Percentiles rank a stretch among this genome's conserved stretches.
Evolutionary conservation across 1,140 invertebrate species (phyloP).

Genomic region (Lordiphosa clarofinis): DNA sequence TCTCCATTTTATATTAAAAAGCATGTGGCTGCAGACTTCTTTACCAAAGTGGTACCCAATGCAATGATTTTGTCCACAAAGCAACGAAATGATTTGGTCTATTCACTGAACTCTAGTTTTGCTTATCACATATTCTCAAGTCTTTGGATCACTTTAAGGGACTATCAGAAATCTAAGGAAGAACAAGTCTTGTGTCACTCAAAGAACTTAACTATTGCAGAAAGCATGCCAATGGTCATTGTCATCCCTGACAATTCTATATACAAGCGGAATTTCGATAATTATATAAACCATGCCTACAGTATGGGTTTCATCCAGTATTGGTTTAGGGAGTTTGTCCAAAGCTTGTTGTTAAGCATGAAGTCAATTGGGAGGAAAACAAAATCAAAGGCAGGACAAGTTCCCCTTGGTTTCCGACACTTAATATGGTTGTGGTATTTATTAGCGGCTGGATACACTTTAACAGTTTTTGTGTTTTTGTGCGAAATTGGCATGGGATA

Average conservation of each 20-base stretch:
- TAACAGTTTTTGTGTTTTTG: background rate
- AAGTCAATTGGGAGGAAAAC: conserved; percentile 16
- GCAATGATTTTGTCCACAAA: background rate
- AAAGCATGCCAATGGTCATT: background rate
- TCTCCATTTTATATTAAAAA: no score
- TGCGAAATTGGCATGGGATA: background rate
- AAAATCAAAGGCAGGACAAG: conserved; percentile 3
- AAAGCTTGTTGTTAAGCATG: no score
- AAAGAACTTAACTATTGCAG: background rate
- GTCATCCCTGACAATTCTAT: no score
- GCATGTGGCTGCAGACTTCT: no score
- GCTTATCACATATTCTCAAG: background rate
- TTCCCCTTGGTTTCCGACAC: background rate
- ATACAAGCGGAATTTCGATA: background rate
- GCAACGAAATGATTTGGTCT: background rate
- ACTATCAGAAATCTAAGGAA: background rate
- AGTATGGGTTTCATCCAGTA: background rate
- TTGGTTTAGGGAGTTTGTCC: background rate
- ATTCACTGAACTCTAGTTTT: conserved; percentile 9
- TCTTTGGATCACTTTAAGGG: background rate
- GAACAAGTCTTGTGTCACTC: background rate
- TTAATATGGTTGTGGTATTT: conserved; percentile 6
- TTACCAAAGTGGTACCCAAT: background rate
- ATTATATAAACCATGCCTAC: background rate
- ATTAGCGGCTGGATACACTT: background rate